Evolutionary conservation across 2,888 invertebrate genomes (phyloP), one percentile per base, ranked within the genome.

Genomic region (Abscondita cerata): DNA sequence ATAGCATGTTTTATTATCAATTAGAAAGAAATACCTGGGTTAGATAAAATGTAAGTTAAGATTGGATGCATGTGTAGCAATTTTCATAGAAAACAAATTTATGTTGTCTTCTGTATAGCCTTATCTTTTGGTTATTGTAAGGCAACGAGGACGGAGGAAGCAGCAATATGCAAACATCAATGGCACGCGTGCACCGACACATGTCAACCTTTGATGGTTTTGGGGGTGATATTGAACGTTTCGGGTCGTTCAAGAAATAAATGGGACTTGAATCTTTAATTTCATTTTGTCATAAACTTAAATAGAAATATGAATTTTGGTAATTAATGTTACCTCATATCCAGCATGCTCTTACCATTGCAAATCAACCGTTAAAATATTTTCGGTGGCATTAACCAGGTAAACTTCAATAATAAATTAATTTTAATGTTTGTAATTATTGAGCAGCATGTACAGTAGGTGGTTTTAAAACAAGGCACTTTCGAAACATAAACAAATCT

Each of bases 301-400:
- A 25, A n/a, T 36, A 12, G 11, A 36, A 36, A 40, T 40, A 40
- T 13, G 40, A 15, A 15, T 5, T 8, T 15, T 13, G 12, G 40
- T 68, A 68, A 68, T 68, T 68, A 66, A 68, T 66, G 61, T 64
- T 18, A 46, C 41, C 57, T 54, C 58, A 66, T 68, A 68, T 66
- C 68, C 36, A 38, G 62, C 50, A 52, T 59, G 59, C 48, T 66
- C 64, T 64, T 58, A 64, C 54, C 41, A 52, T 51, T 58, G 6
- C 50, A 53, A 64, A 62, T 65, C 62, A 65, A 62, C 62, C 53
- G n/a, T n/a, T n/a, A n/a, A n/a, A n/a, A n/a, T n/a, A n/a, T n/a
- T n/a, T n/a, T n/a, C n/a, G n/a, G n/a, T n/a, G n/a, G n/a, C n/a
- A n/a, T n/a, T n/a, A n/a, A n/a, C n/a, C n/a, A n/a, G n/a, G n/a